phyloP scores from a whole-genome alignment of 1,140 invertebrate species.

The Camponotus pennsylvanicus region DNA sequence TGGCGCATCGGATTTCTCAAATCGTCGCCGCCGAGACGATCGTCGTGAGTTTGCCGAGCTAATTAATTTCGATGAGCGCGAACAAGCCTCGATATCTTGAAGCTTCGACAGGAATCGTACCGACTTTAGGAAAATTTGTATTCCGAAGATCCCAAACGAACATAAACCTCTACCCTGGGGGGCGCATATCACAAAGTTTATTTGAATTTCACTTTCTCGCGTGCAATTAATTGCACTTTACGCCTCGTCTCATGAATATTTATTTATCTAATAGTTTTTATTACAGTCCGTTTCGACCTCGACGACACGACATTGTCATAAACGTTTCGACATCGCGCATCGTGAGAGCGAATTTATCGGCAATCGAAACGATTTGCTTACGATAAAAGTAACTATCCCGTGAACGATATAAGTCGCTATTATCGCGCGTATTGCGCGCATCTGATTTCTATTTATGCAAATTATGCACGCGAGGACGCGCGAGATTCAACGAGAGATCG shows the following conservation, averaged over 20 bases:
- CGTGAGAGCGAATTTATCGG: conserved; percentile 32
- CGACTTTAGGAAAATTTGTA: neutral
- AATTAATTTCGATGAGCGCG: conserved; percentile 28
- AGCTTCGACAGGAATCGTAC: neutral
- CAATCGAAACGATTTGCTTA: conserved; percentile 35
- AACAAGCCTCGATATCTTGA: neutral
- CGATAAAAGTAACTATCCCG: conserved; percentile 12
- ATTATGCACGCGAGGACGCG: conserved; percentile 45
- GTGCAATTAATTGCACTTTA: no score
- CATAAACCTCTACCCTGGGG: neutral
- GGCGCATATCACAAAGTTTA: neutral
- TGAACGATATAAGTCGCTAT: conserved; percentile 32
- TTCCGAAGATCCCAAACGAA: neutral
- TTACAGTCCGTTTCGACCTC: neutral
- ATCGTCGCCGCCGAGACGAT: neutral
- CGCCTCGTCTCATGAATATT: neutral
- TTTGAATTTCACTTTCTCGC: no score
- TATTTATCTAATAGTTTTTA: neutral
- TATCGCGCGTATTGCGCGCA: conserved; percentile 40
- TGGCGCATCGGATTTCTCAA: conserved; percentile 41
- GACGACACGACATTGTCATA: neutral
- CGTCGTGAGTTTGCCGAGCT: conserved; percentile 11
- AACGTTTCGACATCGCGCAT: conserved; percentile 15
- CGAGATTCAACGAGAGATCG: conserved; percentile 39
- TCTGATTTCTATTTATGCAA: conserved; percentile 42